phyloP scores from a whole-genome alignment of 1,140 invertebrate species.

The Bactericera cockerelli region DNA sequence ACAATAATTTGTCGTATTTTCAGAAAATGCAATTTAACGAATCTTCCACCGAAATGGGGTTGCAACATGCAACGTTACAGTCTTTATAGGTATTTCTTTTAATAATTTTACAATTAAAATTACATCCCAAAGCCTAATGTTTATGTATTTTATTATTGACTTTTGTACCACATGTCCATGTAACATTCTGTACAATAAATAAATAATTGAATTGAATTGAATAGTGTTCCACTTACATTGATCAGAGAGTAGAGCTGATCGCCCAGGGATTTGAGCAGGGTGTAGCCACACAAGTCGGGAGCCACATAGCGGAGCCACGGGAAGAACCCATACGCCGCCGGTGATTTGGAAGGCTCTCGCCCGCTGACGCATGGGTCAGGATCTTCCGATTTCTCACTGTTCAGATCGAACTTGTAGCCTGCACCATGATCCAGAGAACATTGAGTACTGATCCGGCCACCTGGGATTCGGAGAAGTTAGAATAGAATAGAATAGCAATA shows the following conservation, averaged over 20 bases:
- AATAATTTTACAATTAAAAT: too few relatives aligned
- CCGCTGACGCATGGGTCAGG: slow-evolving; percentile 42
- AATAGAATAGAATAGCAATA: too few relatives aligned
- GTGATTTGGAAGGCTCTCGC: slow-evolving; percentile 48
- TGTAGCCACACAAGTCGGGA: slow-evolving; percentile 48
- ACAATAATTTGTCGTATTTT: too few relatives aligned
- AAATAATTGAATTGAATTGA: too few relatives aligned
- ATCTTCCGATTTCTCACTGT: slow-evolving; percentile 34
- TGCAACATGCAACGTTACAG: too few relatives aligned
- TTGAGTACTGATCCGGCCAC: slow-evolving; percentile 46
- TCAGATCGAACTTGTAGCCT: slow-evolving; percentile 37
- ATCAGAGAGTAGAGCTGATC: slow-evolving; percentile 38
- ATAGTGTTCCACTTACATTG: slow-evolving; percentile 33
- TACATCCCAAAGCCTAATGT: too few relatives aligned
- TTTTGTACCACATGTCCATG: too few relatives aligned
- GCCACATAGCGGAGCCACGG: slow-evolving; percentile 52
- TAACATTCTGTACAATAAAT: too few relatives aligned
- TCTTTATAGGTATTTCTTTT: too few relatives aligned
- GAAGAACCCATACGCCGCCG: slow-evolving; percentile 44
- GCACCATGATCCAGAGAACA: slow-evolving; percentile 55
- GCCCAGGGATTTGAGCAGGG: slow-evolving; percentile 45
- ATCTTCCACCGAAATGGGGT: too few relatives aligned
- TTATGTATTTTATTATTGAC: too few relatives aligned
- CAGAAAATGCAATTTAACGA: too few relatives aligned
- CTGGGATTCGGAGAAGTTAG: neutral